Evolutionary conservation across 2,888 invertebrate species (phyloP).

Genomic region (Hyposoter dolosus): DNA sequence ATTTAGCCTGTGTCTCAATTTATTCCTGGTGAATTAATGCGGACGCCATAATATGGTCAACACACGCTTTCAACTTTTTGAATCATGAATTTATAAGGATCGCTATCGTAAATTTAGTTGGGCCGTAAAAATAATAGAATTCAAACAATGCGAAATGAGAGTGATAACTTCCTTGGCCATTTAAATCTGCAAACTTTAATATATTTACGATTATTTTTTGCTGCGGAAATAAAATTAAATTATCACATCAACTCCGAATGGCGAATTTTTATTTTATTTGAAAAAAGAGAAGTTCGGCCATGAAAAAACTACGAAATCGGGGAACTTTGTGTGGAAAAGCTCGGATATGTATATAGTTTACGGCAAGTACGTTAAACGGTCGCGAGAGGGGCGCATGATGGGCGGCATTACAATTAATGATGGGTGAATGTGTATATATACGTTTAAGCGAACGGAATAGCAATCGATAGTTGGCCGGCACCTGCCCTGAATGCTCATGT

Average conservation of each 20-base stretch:
- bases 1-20: background rate
- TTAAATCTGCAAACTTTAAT: background rate
- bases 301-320: constrained; percentile 2
- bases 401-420: constrained; percentile 81
- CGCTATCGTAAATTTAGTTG: background rate
- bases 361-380: constrained; percentile 74
- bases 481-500: constrained; percentile 80
- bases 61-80: background rate
- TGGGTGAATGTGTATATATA: constrained; percentile 65
- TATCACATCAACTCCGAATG: background rate
- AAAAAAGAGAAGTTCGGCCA: background rate
- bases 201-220: background rate
- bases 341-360: constrained; percentile 17
- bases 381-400: constrained; percentile 68
- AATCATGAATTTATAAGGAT: background rate
- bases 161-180: background rate
- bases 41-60: background rate
- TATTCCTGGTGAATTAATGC: background rate
- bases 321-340: constrained; percentile 9
- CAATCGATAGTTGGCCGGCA: constrained; percentile 78
- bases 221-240: background rate
- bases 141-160: background rate
- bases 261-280: background rate
- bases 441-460: constrained; percentile 76
- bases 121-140: background rate